Base-by-base conservation (phyloP, 2,113 vertebrate genomes). In the Sphyrna mokarran region DNA sequence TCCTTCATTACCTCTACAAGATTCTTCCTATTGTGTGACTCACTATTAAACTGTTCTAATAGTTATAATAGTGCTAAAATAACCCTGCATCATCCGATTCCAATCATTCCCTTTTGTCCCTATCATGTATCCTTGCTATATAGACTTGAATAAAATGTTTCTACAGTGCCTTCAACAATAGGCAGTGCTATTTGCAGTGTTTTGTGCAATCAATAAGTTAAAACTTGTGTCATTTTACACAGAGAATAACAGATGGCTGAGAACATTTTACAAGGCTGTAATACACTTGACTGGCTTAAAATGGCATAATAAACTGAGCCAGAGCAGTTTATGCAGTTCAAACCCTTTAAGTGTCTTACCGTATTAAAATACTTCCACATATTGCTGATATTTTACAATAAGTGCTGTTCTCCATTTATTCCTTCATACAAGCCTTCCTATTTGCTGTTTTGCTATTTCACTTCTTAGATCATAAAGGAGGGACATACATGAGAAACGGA, bases 181-280 rank as follows among this genome's bases (percentile, higher is more conserved):
- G 89, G 61, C 89, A 66, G 18, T 93, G 61, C 89, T 37, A 66
- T 66, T 66, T 93, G 89, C 63, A 66, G n/a, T 93, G n/a, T 93
- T 93, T 68, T 90, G 29, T 68, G 61, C 61, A 93, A 93, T 93
- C 89, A 93, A 93, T 93, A 66, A 93, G 89, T 37, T 66, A 66
- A 93, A 66, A 66, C 89, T 63, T 66, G n/a, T 93, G 89, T 93
- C 89, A 93, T 93, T 93, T 93, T 93, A 93, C n/a, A 93, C 33
- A 63, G 61, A 18, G 63, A 66, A 93, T 93, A 66, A 93, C n/a
- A 93, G 66, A 93, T 93, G 61, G 61, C 89, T 93, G 89, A 18
- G 61, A 66, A 93, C 61, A 93, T 93, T 66, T 93, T 93, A 93
- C 61, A 66, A 68, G 61, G 89, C 33, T 66, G 61, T 93, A 66